phyloP scores from a whole-genome alignment of 1,140 invertebrate species.

The Camponotus pennsylvanicus region DNA sequence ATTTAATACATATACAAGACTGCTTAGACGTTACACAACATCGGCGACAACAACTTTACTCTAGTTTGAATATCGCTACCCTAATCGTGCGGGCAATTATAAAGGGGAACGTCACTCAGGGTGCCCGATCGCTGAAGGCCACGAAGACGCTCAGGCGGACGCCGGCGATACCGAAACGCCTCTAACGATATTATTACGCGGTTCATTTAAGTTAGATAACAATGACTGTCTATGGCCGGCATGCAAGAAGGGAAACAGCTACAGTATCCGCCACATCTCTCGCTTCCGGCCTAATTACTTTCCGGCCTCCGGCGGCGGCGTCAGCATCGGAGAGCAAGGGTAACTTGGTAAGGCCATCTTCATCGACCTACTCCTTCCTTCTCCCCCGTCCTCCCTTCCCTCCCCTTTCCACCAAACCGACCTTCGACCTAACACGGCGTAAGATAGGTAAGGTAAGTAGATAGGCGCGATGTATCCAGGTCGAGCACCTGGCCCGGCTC shows the following conservation, averaged over 20 bases:
- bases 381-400: no score
- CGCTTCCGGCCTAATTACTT: conserved; percentile 84
- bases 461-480: conserved; percentile 27
- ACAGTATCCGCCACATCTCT: conserved; percentile 84
- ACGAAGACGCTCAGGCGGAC: conserved; percentile 55
- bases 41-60: background rate
- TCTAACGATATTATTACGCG: conserved; percentile 84
- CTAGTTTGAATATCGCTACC: conserved; percentile 5
- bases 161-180: conserved; percentile 77
- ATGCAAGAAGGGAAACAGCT: conserved; percentile 68
- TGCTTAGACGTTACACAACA: background rate
- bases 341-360: conserved; percentile 48
- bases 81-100: conserved; percentile 37
- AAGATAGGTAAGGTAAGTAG: conserved; percentile 47
- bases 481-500: conserved; percentile 6
- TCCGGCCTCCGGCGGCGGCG: conserved; percentile 73
- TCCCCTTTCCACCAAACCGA: background rate
- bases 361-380: conserved; percentile 47
- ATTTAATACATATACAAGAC: background rate
- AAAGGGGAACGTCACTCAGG: background rate
- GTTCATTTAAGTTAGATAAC: conserved; percentile 86
- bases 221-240: conserved; percentile 76
- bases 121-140: background rate
- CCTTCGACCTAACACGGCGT: conserved; percentile 32
- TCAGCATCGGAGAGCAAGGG: conserved; percentile 65